phyloP scores from a whole-genome alignment of 2,113 vertebrate genomes.

The Mastomys natalensis region DNA sequence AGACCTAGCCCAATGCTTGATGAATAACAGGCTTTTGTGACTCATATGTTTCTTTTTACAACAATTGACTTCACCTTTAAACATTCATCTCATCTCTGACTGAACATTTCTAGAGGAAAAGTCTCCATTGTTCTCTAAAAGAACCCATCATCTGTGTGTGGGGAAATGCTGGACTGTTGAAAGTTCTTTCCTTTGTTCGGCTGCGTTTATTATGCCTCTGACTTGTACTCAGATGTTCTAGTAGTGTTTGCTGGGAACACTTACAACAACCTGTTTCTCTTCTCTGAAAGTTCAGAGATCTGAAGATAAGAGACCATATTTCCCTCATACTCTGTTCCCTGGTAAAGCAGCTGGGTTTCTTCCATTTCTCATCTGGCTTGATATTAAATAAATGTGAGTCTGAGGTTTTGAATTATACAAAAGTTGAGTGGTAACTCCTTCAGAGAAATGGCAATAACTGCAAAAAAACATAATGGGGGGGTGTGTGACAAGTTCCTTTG shows the following conservation, averaged over 20 bases:
- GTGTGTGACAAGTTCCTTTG: conserved; percentile 21
- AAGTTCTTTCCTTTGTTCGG: conserved; percentile 37
- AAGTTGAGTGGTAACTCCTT: neutral
- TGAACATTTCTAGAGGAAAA: neutral
- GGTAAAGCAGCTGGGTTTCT: neutral
- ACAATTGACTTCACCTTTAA: conserved; percentile 13
- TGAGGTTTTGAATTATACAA: conserved; percentile 44
- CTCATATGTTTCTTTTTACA: conserved; percentile 37
- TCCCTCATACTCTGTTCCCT: neutral
- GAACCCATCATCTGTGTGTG: neutral
- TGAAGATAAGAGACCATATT: neutral
- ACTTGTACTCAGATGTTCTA: neutral
- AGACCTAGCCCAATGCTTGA: neutral
- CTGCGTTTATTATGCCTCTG: neutral
- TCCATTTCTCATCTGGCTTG: neutral
- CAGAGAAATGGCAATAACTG: neutral
- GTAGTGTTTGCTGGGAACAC: neutral
- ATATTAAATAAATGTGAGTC: neutral
- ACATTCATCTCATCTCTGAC: neutral
- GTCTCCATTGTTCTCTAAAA: neutral
- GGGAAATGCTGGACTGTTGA: neutral
- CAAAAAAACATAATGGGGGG: neutral
- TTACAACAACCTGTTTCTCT: neutral
- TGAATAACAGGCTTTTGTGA: conserved; percentile 2
- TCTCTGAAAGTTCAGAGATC: neutral